phyloP scores from a whole-genome alignment of 2,888 invertebrate species.

The Drosophila robusta region DNA sequence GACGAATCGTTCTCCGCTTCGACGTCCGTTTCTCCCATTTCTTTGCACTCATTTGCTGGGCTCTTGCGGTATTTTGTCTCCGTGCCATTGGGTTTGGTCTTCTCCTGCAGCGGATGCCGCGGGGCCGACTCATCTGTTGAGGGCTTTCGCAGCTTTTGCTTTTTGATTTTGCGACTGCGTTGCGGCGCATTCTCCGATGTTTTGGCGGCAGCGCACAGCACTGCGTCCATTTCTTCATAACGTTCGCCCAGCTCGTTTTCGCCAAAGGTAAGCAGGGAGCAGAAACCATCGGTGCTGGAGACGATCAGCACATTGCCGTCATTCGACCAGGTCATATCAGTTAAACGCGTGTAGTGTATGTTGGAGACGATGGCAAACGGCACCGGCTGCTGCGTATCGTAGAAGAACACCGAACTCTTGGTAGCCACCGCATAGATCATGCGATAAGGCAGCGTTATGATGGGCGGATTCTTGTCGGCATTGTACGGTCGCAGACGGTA shows the following conservation, averaged over 20 bases:
- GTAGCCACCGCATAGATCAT: constrained; percentile 97
- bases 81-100: constrained; percentile 37
- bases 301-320: constrained; percentile 91
- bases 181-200: constrained; percentile 53
- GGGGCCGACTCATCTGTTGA: constrained; percentile 54
- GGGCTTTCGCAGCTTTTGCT: constrained; percentile 60
- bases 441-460: constrained; percentile 90
- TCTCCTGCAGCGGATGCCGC: constrained; percentile 57
- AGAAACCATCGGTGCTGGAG: constrained; percentile 96
- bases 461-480: constrained; percentile 86
- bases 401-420: constrained; percentile 92
- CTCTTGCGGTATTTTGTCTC: not conserved
- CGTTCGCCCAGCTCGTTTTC: constrained; percentile 89
- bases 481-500: constrained; percentile 87
- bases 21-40: constrained; percentile 34
- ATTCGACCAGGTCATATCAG: constrained; percentile 94
- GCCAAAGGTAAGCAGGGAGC: constrained; percentile 92
- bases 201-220: constrained; percentile 73
- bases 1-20: constrained; percentile 72
- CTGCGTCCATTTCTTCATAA: constrained; percentile 81
- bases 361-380: constrained; percentile 93
- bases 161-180: constrained; percentile 57
- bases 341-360: constrained; percentile 95
- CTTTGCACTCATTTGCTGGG: constrained; percentile 27
- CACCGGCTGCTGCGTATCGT: constrained; percentile 93